Evolutionary conservation across 1,140 invertebrate species (phyloP).

Genomic region (Macrotrachela quadricornifera): DNA sequence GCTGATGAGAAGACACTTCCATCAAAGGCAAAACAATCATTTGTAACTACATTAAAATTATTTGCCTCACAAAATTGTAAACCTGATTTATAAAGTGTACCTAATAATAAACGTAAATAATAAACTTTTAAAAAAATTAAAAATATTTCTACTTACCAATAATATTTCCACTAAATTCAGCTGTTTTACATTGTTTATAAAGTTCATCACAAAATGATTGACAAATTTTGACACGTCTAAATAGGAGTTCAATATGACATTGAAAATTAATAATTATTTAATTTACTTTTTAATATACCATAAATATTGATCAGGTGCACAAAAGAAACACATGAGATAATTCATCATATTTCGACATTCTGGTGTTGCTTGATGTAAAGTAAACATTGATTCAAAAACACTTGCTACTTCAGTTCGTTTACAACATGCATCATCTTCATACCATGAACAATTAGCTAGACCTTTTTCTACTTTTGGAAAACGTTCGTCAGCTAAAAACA

Average conservation of each 20-base stretch:
- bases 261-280: not conserved
- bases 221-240: constrained; percentile 24
- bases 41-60: constrained; percentile 22
- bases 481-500: constrained; percentile 17
- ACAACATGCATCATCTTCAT: constrained; percentile 24
- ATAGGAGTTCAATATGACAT: constrained; percentile 6
- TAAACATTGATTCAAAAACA: constrained; percentile 27
- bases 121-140: no score
- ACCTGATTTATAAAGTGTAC: constrained; percentile 16
- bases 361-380: constrained; percentile 18
- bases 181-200: constrained; percentile 20
- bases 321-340: constrained; percentile 32
- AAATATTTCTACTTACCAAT: constrained; percentile 16
- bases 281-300: constrained; percentile 16
- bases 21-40: constrained; percentile 28
- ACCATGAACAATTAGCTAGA: constrained; percentile 31
- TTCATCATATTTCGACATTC: constrained; percentile 25
- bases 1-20: constrained; percentile 19
- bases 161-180: constrained; percentile 18
- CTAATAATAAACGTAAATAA: not conserved
- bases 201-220: constrained; percentile 22
- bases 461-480: constrained; percentile 16
- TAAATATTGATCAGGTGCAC: constrained; percentile 25
- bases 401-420: constrained; percentile 31
- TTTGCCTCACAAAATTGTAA: constrained; percentile 26